Conservation (phyloP, 2,113 vertebrate genomes). For the Rattus rattus region DNA sequence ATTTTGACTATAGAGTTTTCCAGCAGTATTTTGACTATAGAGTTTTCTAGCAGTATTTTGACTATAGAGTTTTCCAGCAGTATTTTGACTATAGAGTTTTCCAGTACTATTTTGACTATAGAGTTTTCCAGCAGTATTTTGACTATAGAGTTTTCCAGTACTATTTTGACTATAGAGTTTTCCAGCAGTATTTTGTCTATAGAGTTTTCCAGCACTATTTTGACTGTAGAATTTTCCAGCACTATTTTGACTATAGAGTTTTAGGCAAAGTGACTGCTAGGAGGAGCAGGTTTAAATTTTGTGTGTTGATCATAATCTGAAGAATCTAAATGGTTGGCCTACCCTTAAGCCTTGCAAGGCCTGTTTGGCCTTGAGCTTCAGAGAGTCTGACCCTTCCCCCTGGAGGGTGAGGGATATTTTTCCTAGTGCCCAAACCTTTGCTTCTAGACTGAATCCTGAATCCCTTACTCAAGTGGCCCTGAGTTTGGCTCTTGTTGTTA, state of each 20-base stretch:
- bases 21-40: constrained; percentile 12
- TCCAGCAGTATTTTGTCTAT: not conserved
- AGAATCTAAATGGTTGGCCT: not conserved
- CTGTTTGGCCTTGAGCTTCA: too few relatives aligned
- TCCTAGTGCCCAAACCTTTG: not conserved
- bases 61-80: not conserved
- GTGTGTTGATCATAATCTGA: not conserved
- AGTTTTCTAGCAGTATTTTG: not conserved
- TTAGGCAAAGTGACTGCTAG: not conserved
- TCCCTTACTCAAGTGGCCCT: not conserved
- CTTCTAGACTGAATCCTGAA: not conserved
- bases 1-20: not conserved
- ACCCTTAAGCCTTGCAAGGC: not conserved
- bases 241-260: not conserved
- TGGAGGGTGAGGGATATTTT: not conserved
- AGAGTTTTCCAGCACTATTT: constrained; percentile 29
- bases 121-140: constrained; percentile 17
- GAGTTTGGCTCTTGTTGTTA: not conserved
- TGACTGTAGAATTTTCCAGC: not conserved
- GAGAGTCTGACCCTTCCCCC: not conserved
- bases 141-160: not conserved
- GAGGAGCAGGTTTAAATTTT: not conserved
- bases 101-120: not conserved
- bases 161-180: not conserved
- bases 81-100: constrained; percentile 14